phyloP scores from a whole-genome alignment of 2,888 invertebrate genomes.

The Zhuqinia jingwanae region DNA sequence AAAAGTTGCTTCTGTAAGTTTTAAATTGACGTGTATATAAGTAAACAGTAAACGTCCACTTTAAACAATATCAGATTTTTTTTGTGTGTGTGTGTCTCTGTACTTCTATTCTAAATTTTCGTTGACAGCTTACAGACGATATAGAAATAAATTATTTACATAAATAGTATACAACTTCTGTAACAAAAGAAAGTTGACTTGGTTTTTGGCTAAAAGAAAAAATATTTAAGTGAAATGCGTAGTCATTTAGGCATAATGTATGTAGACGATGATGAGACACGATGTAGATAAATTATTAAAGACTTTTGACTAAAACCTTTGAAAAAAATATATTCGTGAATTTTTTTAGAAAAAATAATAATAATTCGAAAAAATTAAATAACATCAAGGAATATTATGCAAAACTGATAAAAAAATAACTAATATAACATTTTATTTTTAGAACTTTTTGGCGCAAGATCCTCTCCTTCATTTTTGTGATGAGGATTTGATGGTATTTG shows the following conservation, averaged over 20 bases:
- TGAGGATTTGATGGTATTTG: neutral
- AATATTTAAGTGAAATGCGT: too few relatives aligned
- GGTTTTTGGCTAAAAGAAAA: slow-evolving; percentile 3
- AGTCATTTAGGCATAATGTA: neutral
- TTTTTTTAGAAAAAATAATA: too few relatives aligned
- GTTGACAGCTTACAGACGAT: slow-evolving; percentile 24
- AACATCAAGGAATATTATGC: neutral
- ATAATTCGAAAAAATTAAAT: slow-evolving; percentile 11
- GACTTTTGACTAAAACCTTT: too few relatives aligned
- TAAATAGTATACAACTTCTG: too few relatives aligned
- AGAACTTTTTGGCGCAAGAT: neutral
- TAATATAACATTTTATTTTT: slow-evolving; percentile 15
- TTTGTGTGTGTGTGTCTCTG: too few relatives aligned
- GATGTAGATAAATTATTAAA: neutral
- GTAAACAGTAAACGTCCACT: too few relatives aligned
- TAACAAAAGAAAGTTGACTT: slow-evolving; percentile 42
- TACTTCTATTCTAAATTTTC: too few relatives aligned
- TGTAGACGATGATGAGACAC: neutral
- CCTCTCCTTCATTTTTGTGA: neutral
- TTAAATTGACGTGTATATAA: too few relatives aligned
- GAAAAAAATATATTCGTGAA: too few relatives aligned
- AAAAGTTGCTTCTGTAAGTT: too few relatives aligned
- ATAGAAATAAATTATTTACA: neutral
- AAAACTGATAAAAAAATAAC: slow-evolving; percentile 1
- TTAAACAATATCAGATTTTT: too few relatives aligned